Conservation (phyloP, 2,888 invertebrate genomes). For the Agonopterix alstromeriana region DNA sequence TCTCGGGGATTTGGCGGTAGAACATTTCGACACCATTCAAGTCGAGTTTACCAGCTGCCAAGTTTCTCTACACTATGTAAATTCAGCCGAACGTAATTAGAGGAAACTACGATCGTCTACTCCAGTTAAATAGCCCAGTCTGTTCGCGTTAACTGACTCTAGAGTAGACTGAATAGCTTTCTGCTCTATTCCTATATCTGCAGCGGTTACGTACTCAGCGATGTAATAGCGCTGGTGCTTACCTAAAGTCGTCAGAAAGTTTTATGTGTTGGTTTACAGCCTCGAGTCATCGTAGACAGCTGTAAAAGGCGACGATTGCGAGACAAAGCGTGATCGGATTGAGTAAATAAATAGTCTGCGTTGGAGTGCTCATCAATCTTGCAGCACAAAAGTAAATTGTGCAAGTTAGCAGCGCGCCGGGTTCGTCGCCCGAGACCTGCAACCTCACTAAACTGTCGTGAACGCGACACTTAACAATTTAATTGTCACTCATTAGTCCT, state of each 20-base stretch:
- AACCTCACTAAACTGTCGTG: constrained; percentile 65
- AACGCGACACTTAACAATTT: constrained; percentile 66
- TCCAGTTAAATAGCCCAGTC: constrained; percentile 36
- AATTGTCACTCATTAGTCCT: constrained; percentile 69
- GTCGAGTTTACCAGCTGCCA: constrained; percentile 45
- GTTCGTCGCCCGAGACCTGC: constrained; percentile 64
- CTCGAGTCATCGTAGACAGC: constrained; percentile 46
- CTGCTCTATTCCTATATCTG: constrained; percentile 24
- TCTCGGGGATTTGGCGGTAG: constrained; percentile 14
- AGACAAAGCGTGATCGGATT: constrained; percentile 70
- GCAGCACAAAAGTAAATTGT: constrained; percentile 61
- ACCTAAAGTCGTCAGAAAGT: constrained; percentile 38
- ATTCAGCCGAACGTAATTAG: constrained; percentile 50
- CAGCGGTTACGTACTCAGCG: constrained; percentile 18
- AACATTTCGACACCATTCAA: constrained; percentile 36
- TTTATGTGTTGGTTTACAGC: constrained; percentile 55
- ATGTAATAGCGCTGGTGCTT: constrained; percentile 20
- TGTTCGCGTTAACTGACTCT: constrained; percentile 36
- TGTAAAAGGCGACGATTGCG: constrained; percentile 62
- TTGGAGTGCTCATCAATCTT: constrained; percentile 67
- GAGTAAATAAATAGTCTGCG: constrained; percentile 67
- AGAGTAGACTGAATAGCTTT: constrained; percentile 33
- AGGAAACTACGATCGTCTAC: constrained; percentile 45
- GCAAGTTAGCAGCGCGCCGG: constrained; percentile 49
- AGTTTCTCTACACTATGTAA: constrained; percentile 53